Evolutionary conservation across 92 coral and sea anemone genomes (phyloP), one percentile per base, ranked within the genome.

Genomic region (Isaurus tuberculatus): DNA sequence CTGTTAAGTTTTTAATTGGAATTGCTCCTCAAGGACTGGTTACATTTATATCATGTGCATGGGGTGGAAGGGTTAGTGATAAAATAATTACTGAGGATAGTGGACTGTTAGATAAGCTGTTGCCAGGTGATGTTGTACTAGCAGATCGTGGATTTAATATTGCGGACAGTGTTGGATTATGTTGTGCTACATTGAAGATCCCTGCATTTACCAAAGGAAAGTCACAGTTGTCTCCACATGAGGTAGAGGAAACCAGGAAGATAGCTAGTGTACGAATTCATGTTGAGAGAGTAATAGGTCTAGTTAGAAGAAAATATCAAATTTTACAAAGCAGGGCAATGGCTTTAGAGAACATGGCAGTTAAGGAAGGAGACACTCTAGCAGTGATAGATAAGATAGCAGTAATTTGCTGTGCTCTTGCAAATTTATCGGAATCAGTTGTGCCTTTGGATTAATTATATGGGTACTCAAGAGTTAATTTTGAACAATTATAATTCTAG

Each of bases 21-120:
- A 74, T 88, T 29, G 83, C 91, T 42, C 91, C 91, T 37, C 88
- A 88, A 70, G 91, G 87, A 30, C 84, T 75, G 31, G 67, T 88
- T 20, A 61, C 84, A 37, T 88, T 81, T 73, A 65, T 88, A 32
- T 88, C 91, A 48, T 66, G 84, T 68, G 87, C 91, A 30, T 83
- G 91, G 88, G 91, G 84, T 23, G 91, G 91, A 10, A 42, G 91
- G 53, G 87, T 48, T 65, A 88, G 91, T 65, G 91, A 88, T 37
- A 88, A 88, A 63, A 81, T 73, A 36, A 16, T 87, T 29, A 87
- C 90, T 81, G 90, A 87, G 43, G 60, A 81, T 53, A 80, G 90
- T 72, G 81, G 90, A 28, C 60, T 87, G 44, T 43, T 87, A 79
- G 72, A 86, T 36, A 66, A 66, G 37, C 72, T 66, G 44, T 30